Evolutionary conservation across 2,113 vertebrate genomes (phyloP).

Genomic region (Egretta garzetta): DNA sequence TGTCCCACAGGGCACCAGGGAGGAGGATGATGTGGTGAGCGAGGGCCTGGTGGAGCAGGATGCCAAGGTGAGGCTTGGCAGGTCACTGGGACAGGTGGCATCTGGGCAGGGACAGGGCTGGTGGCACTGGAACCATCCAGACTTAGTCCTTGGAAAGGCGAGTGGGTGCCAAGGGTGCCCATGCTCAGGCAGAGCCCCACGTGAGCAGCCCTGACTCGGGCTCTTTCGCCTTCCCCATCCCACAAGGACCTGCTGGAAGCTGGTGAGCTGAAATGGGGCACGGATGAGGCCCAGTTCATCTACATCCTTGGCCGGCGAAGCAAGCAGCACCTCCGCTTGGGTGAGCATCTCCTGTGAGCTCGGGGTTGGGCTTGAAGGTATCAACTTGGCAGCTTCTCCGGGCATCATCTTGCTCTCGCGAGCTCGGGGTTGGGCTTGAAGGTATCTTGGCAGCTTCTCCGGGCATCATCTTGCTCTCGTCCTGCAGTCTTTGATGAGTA

Average conservation of each 20-base stretch:
- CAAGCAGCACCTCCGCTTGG: slow-evolving; percentile 88
- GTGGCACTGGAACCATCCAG: not conserved
- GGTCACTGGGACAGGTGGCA: not conserved
- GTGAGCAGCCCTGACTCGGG: not conserved
- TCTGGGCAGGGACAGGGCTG: not conserved
- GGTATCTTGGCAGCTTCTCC: not conserved
- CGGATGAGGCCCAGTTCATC: slow-evolving; percentile 94
- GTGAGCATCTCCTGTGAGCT: slow-evolving; percentile 68
- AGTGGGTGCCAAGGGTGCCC: too few species aligned
- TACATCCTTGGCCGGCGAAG: slow-evolving; percentile 94
- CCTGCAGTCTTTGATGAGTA: slow-evolving; percentile 91
- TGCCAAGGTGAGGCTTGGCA: slow-evolving; percentile 78
- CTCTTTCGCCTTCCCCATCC: not conserved
- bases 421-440: not conserved
- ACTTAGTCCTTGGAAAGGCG: accelerated
- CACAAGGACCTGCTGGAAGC: slow-evolving; percentile 88
- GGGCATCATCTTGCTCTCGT: not conserved
- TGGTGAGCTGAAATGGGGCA: slow-evolving; percentile 94
- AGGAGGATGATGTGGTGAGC: slow-evolving; percentile 89
- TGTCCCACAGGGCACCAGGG: slow-evolving; percentile 86
- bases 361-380: not conserved
- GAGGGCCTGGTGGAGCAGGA: slow-evolving; percentile 91
- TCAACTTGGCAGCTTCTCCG: not conserved
- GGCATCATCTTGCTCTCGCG: not conserved
- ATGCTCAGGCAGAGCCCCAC: not conserved